Evolutionary conservation across 2,113 vertebrate genomes (phyloP), one percentile per base, ranked within the genome.

Genomic region (Narcine bancroftii): DNA sequence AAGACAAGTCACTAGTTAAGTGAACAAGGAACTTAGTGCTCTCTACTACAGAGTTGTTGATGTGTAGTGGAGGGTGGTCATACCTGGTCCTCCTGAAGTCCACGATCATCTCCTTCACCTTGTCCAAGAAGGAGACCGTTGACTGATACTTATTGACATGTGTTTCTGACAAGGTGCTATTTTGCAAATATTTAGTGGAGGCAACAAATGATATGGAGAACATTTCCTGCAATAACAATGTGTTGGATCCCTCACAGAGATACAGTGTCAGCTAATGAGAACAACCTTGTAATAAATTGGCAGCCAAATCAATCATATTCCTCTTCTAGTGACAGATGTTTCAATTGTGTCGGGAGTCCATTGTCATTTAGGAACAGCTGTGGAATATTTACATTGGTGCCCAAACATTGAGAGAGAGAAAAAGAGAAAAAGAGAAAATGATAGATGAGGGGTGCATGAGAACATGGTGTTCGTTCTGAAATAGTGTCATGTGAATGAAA

Each of bases 281-380:
- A 53, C 2, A 9, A 6, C 50, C 29, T 53, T 50, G 26, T 53
- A 33, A 50, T 33, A 83, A 26, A 33, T 26, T 7, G 42, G 29
- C 42, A 79, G 26, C 47, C 76, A 79, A 47, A 45, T 77, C 75
- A 45, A 7, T 83, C 79, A 83, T 45, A 33, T 83, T n/a, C 24
- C 29, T 53, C 79, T 53, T 13, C 45, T 47, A 33, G 79, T 11
- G 79, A 83, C 79, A 53, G 79, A 53, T 83, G 79, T 45, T 33
- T 47, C 47, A 83, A 83, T 53, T 83, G 47, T 83, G 79, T 53
- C 47, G 50, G 47, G 47, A 47, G 29, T 33, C 10, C 24, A 53
- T 83, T 83, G 45, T 81, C 77, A 81, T 29, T 83, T 83, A 17
- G 79, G 26, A 83, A 47, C 79, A 83, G 79, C 79, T 83, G 79